phyloP scores from a whole-genome alignment of 2,113 vertebrate species.

The Narcine bancroftii region DNA sequence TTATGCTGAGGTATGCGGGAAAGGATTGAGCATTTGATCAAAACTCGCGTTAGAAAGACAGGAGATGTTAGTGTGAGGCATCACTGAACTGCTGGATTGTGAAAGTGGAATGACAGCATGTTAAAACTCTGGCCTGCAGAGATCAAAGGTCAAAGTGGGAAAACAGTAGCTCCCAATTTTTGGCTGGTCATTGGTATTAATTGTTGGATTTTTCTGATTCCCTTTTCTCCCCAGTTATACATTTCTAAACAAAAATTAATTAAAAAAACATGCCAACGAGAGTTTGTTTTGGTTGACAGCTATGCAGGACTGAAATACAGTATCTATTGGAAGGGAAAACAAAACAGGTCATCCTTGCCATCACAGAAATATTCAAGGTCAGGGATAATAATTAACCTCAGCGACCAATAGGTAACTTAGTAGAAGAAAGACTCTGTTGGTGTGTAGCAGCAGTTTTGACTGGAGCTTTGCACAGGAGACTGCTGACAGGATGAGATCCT shows the following conservation, averaged over 20 bases:
- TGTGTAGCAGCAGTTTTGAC: conserved; percentile 27
- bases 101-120: too few species aligned
- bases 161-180: too few species aligned
- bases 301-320: background rate
- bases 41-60: background rate
- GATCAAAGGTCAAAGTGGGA: background rate
- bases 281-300: background rate
- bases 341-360: background rate
- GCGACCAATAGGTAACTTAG: conserved; percentile 14
- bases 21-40: background rate
- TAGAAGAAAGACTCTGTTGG: background rate
- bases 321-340: background rate
- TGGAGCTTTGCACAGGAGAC: background rate
- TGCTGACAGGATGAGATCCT: background rate
- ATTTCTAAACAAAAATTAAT: background rate
- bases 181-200: background rate
- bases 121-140: background rate
- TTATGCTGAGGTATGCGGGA: background rate
- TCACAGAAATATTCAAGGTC: conserved; percentile 20
- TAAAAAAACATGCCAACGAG: background rate
- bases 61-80: too few species aligned
- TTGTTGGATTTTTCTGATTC: background rate
- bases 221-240: background rate
- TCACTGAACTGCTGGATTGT: too few species aligned
- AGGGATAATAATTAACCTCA: conserved; percentile 11